phyloP scores from a whole-genome alignment of 2,888 invertebrate genomes.

The Mimumesa dahlbomi region DNA sequence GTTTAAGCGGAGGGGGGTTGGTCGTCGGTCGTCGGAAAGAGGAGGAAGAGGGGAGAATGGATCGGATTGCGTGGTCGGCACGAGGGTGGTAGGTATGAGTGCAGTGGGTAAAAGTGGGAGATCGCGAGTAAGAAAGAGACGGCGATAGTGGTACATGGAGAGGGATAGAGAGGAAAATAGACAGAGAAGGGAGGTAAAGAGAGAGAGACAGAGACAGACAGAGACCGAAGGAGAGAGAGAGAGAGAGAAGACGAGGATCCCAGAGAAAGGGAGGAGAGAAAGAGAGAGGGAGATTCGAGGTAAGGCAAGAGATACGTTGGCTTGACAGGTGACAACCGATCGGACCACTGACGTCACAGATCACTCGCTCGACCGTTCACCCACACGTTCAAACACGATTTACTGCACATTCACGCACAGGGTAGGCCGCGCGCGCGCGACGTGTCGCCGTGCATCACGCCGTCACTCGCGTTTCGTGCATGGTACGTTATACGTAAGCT shows the following conservation, averaged over 20 bases:
- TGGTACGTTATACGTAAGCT: conserved; percentile 52
- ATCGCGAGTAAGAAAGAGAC: conserved; percentile 30
- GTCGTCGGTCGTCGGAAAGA: conserved; percentile 44
- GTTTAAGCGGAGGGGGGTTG: conserved; percentile 52
- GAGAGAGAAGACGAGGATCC: neutral
- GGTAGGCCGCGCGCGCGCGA: conserved; percentile 49
- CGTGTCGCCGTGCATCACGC: conserved; percentile 46
- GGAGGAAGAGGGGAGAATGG: conserved; percentile 44
- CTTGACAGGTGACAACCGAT: conserved; percentile 77
- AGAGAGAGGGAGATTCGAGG: conserved; percentile 35
- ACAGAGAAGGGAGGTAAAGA: conserved; percentile 31
- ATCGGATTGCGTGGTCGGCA: conserved; percentile 60
- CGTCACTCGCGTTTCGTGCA: conserved; percentile 59
- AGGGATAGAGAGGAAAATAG: conserved; percentile 57
- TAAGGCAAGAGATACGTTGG: conserved; percentile 68
- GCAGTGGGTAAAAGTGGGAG: conserved; percentile 31
- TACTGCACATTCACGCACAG: conserved; percentile 52
- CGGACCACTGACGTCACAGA: conserved; percentile 78
- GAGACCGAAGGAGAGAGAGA: neutral
- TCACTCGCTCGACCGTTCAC: conserved; percentile 68
- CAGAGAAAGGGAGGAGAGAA: too few species aligned
- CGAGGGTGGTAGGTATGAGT: conserved; percentile 41
- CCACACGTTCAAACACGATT: conserved; percentile 54
- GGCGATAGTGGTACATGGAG: conserved; percentile 26
- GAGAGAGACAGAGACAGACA: neutral